phyloP scores from a whole-genome alignment of 1,140 invertebrate genomes.

The Drosophila takahashii region DNA sequence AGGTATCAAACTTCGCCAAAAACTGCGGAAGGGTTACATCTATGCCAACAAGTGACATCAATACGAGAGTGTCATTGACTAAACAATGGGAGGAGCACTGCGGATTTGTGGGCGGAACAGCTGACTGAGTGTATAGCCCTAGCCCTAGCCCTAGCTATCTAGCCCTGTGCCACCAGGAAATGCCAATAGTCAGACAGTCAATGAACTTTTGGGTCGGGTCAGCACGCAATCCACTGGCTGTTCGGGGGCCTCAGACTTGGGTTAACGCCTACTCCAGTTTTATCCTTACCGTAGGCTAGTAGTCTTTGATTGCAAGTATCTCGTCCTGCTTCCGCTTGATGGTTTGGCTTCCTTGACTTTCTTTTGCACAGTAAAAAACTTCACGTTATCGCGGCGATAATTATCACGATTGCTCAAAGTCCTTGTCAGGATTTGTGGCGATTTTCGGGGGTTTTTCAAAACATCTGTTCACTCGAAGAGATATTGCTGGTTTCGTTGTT shows the following conservation, averaged over 20 bases:
- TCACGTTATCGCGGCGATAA: conserved; percentile 49
- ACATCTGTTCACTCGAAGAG: conserved; percentile 57
- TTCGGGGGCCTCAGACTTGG: conserved; percentile 15
- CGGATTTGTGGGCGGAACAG: conserved; percentile 38
- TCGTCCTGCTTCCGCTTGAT: conserved; percentile 15
- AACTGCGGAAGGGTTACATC: conserved; percentile 47
- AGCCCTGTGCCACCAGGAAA: conserved; percentile 42
- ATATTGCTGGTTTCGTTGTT: conserved; percentile 24
- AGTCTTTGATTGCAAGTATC: conserved; percentile 17
- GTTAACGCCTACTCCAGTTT: conserved; percentile 56
- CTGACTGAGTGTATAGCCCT: conserved; percentile 27
- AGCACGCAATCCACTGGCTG: conserved; percentile 56
- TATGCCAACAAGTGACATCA: conserved; percentile 58
- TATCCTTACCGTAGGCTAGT: conserved; percentile 47
- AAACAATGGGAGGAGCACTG: conserved; percentile 60
- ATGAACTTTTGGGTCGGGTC: conserved; percentile 68
- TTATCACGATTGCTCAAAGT: conserved; percentile 47
- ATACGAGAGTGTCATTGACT: conserved; percentile 61
- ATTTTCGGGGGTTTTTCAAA: conserved; percentile 52
- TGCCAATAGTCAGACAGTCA: conserved; percentile 71
- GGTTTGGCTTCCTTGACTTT: conserved; percentile 29
- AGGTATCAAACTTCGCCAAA: conserved; percentile 45
- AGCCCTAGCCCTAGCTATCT: background rate
- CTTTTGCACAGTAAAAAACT: conserved; percentile 70
- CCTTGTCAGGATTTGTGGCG: conserved; percentile 48